Evolutionary conservation across 2,797 vertebrate species (phyloP).

Genomic region (Argya squamiceps): DNA sequence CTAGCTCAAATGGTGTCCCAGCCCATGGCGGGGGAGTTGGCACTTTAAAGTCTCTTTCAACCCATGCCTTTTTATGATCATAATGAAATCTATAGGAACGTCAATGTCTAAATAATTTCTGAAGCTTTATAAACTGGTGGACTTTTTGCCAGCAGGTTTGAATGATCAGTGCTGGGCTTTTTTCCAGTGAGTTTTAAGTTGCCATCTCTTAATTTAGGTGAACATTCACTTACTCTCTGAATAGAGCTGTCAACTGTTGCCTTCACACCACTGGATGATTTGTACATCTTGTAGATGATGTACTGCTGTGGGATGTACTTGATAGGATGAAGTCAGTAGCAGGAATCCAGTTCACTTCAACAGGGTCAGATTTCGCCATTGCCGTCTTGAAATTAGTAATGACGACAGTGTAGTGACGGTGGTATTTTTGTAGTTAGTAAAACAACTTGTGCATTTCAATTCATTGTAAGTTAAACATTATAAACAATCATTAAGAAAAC

Average conservation of each 20-base stretch:
- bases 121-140: background rate
- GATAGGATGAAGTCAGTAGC: background rate
- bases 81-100: background rate
- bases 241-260: background rate
- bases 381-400: background rate
- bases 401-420: fast-evolving
- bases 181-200: background rate
- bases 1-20: background rate
- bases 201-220: background rate
- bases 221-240: background rate
- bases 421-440: background rate
- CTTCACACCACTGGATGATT: background rate
- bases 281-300: background rate
- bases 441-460: background rate
- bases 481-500: background rate
- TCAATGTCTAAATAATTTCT: background rate
- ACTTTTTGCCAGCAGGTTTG: background rate
- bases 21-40: background rate
- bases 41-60: background rate
- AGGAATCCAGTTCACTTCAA: background rate
- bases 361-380: background rate
- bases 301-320: background rate
- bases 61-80: background rate
- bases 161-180: background rate
- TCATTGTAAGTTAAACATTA: background rate